These are phyloP conservation scores for Typhlomys cinereus DNA, from an alignment of 2,113 vertebrate species.

Conservation along the genomic window DNA sequence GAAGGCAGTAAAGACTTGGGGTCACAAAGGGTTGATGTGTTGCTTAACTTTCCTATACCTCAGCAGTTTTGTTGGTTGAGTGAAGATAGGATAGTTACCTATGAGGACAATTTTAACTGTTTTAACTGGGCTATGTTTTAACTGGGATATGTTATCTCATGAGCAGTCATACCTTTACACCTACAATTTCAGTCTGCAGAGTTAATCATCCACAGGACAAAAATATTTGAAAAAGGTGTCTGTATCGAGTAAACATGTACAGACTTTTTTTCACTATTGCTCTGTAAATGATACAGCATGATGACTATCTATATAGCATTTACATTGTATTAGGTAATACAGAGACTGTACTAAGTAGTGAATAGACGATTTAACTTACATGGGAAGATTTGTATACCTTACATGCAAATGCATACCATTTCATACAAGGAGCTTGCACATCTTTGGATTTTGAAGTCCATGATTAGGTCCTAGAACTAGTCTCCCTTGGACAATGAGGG, in stretches of 20 bases:
- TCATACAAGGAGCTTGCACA: background rate
- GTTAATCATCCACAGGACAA: background rate
- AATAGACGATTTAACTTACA: background rate
- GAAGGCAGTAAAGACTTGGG: background rate
- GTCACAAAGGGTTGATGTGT: background rate
- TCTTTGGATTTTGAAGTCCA: background rate
- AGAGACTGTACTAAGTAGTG: background rate
- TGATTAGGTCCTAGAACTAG: background rate
- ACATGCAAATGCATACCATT: background rate
- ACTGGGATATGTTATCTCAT: background rate
- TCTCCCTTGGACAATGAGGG: background rate
- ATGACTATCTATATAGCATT: background rate
- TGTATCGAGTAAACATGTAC: background rate
- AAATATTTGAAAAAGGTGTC: background rate
- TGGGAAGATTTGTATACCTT: background rate
- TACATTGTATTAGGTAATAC: background rate
- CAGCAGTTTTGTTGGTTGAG: background rate
- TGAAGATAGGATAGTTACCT: background rate
- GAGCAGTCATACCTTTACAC: too few species aligned
- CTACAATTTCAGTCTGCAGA: background rate
- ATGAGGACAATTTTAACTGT: background rate
- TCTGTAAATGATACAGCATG: background rate
- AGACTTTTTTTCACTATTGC: background rate
- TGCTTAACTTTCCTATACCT: background rate
- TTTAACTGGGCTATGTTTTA: slow-evolving; percentile 21